phyloP scores from a whole-genome alignment of 2,888 invertebrate genomes.

The Imbricaverruca yamaguchii region DNA sequence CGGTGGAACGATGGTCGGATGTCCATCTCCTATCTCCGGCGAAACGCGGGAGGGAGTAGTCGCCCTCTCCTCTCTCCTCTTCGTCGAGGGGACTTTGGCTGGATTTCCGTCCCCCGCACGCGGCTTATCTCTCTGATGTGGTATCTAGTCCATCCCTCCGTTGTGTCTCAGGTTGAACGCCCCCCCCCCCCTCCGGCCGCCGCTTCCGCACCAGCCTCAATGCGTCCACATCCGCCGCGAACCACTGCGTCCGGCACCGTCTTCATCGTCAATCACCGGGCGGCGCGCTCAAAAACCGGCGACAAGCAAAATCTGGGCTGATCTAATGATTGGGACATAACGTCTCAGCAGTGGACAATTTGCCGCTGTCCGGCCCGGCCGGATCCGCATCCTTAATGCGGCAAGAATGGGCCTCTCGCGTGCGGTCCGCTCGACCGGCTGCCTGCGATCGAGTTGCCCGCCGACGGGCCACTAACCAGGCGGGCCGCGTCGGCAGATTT shows the following conservation, averaged over 20 bases:
- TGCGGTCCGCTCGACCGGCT: background rate
- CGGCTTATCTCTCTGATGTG: too few relatives aligned
- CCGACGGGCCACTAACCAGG: background rate
- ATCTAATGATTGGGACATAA: slow-evolving; percentile 21
- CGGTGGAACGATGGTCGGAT: too few relatives aligned
- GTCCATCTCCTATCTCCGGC: too few relatives aligned
- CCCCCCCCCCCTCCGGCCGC: too few relatives aligned
- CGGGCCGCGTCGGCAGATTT: background rate
- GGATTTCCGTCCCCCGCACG: too few relatives aligned
- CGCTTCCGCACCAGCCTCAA: too few relatives aligned
- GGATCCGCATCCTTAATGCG: slow-evolving; percentile 10
- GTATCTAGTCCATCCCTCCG: too few relatives aligned
- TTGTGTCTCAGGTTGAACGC: too few relatives aligned
- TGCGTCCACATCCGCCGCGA: too few relatives aligned
- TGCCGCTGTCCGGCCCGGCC: background rate
- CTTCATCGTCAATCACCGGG: slow-evolving; percentile 9
- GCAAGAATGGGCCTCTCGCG: background rate
- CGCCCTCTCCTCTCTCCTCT: too few relatives aligned
- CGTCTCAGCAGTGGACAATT: slow-evolving; percentile 18
- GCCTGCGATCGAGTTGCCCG: background rate
- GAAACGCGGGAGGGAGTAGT: too few relatives aligned
- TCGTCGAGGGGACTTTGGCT: too few relatives aligned
- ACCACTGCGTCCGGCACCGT: background rate
- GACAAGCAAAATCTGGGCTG: slow-evolving; percentile 14
- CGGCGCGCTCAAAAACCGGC: slow-evolving; percentile 9